Evolutionary conservation across 1,140 invertebrate genomes (phyloP), one percentile per base, ranked within the genome.

Genomic region (Dreissena polymorpha): DNA sequence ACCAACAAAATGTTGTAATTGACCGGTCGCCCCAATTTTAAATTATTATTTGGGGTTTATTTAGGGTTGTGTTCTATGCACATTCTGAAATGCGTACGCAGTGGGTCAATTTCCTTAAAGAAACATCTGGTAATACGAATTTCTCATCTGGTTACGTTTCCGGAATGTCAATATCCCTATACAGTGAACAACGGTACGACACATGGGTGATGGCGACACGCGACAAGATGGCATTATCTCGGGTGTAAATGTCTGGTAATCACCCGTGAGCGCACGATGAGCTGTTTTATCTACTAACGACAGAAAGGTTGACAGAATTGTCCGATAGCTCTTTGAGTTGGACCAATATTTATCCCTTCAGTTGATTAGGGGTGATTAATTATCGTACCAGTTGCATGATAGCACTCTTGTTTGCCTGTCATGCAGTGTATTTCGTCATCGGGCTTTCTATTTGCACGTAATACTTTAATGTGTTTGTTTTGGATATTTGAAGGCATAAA

Each of bases 271-370:
- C 10, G 57, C 12, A 18, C 16, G 16, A 18, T 23, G 57, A 60
- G 57, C 57, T 60, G 57, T 60, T 60, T 60, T 60, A 60, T 60
- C 57, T 60, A 23, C 21, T 60, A 6, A 60, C 16, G 57, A 60
- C 16, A 60, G 16, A 3, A 60, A 60, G 16, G 57, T 60, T 60
- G 57, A 60, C 57, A 60, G 21, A 3, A 60, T n/a, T 60, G 16
- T 60, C 16, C 12, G 21, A 23, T n/a, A n/a, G 21, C 21, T 60
- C 57, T 60, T 60, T 23, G 21, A 60, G 57, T 49, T n/a, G 10
- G 70, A 39, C 16, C 49, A 39, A 21, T 51, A 72, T 72, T 72
- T 72, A 72, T 72, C 70, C 70, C 18, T 51, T 18, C 16, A 14
- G 8, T 51, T 51, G 25, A 51, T 49, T 72, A 49, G 6, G n/a